Evolutionary conservation across 2,113 vertebrate genomes (phyloP).

Genomic region (Edolisoma coerulescens): DNA sequence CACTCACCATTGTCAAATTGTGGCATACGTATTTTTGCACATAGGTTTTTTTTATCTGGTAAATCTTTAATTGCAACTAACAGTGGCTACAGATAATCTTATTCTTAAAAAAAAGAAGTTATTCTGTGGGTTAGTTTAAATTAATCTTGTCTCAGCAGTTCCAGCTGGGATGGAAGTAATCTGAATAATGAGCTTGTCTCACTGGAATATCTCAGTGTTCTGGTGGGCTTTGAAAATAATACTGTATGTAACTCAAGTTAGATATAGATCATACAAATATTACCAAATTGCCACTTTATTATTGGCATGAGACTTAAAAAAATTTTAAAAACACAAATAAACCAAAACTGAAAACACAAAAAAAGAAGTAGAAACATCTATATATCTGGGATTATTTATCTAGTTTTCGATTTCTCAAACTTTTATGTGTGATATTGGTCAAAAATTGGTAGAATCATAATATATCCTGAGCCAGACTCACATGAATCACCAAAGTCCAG

Average conservation of each 20-base stretch:
- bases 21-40: background rate
- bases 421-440: background rate
- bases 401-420: background rate
- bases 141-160: background rate
- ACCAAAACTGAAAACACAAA: background rate
- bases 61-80: background rate
- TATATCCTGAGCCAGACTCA: background rate
- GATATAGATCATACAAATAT: background rate
- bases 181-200: background rate
- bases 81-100: background rate
- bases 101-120: background rate
- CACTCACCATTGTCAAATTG: background rate
- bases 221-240: background rate
- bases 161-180: background rate
- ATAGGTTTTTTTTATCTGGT: background rate
- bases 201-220: background rate
- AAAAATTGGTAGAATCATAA: background rate
- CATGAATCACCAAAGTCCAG: rapidly evolving
- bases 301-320: background rate
- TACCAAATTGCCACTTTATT: background rate
- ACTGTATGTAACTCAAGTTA: background rate
- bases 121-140: background rate
- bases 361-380: background rate
- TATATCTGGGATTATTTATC: background rate
- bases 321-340: background rate